phyloP scores from a whole-genome alignment of 2,888 invertebrate species.

The Aleiodes leptofemur region DNA sequence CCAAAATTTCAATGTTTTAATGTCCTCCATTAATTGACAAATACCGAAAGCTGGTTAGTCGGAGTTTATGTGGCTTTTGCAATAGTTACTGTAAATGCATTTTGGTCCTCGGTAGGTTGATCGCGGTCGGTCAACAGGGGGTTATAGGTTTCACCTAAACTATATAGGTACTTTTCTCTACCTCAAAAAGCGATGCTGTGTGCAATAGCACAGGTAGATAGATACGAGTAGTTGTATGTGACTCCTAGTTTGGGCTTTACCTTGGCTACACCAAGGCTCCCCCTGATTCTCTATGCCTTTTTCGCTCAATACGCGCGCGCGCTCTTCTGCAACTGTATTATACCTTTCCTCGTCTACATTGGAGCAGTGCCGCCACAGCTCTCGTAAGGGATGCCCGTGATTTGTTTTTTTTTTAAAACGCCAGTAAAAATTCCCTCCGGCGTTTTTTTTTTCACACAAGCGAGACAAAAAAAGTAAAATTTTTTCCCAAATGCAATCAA shows the following conservation, averaged over 20 bases:
- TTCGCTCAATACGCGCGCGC: constrained; percentile 69
- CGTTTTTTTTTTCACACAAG: constrained; percentile 48
- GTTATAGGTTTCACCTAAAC: constrained; percentile 19
- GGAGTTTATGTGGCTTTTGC: too few species aligned
- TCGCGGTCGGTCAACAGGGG: constrained; percentile 36
- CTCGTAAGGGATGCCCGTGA: constrained; percentile 73
- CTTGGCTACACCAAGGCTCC: constrained; percentile 32
- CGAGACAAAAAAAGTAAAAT: not conserved
- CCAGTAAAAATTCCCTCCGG: constrained; percentile 51
- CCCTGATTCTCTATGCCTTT: constrained; percentile 46
- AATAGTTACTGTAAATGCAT: too few species aligned
- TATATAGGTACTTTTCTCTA: constrained; percentile 14
- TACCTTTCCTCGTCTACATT: constrained; percentile 60
- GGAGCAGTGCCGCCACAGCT: constrained; percentile 73
- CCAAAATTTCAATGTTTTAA: too few species aligned
- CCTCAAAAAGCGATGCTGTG: constrained; percentile 32
- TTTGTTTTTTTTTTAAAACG: constrained; percentile 56
- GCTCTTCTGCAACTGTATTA: constrained; percentile 59
- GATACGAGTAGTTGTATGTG: constrained; percentile 52
- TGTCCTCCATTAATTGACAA: too few species aligned
- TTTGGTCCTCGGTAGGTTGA: not conserved
- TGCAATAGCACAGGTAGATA: not conserved
- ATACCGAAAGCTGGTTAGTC: too few species aligned
- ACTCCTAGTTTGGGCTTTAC: constrained; percentile 45
- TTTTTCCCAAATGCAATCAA: too few species aligned